Base-by-base conservation (phyloP, 2,113 vertebrate species). In the Dunckerocampus dactyliophorus region DNA sequence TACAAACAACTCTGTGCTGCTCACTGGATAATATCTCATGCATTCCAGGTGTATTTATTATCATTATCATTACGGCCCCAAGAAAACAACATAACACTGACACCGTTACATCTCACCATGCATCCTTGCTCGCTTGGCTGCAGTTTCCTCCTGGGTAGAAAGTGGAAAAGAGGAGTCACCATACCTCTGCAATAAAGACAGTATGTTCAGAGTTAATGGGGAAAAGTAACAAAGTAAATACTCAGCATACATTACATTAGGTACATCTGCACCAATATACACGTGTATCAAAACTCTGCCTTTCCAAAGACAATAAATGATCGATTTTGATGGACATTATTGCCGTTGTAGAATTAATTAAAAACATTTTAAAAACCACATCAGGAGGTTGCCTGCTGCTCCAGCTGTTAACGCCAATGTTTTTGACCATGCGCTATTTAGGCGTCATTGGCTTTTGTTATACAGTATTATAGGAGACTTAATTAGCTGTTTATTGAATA, bases 41-140 rank as follows among this genome's bases (percentile, higher is more conserved):
- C 6, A 56, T 39, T 56, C 53, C n/a, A 7, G 42, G 37, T 19
- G 6, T n/a, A 49, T 67, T 67, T 31, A 53, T 43, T 14, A 4
- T 43, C 5, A 14, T 43, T 43, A 43, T 67, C 24, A 53, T 43
- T 43, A 2, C 16, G 49, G 82, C 59, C 67, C 75, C 65, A 80
- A 0, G 66, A 75, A 66, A 78, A 82, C 74, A 54, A 49, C 67
- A 58, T 63, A 74, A 81, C 47, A 80, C 37, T 62, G 62, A 53
- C 37, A 59, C 19, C 63, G 45, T 31, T 39, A 48, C 8, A 4
- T 75, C 89, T 84, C 60, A 91, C 91, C 88, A 0, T 89, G 79
- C 39, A 74, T 81, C 60, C 87, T 82, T 50, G 62, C 47, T 83
- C 86, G 88, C 76, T 92, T 92, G 42, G 72, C 66, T 67, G 73